Conservation (phyloP, 2,113 vertebrate species). For the Rhagologus leucostigma region DNA sequence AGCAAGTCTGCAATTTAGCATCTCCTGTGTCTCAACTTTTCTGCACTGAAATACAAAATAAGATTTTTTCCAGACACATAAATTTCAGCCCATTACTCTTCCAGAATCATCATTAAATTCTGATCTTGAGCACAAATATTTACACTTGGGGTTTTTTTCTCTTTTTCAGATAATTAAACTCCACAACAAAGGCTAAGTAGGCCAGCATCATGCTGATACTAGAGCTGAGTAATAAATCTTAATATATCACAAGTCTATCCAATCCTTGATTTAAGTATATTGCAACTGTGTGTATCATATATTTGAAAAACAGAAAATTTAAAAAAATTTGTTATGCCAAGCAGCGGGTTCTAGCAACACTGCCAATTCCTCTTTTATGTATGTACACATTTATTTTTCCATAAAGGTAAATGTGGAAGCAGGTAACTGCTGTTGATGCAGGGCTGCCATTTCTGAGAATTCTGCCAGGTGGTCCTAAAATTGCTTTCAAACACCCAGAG, state of each 20-base stretch:
- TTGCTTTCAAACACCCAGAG: background rate
- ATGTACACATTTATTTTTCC: background rate
- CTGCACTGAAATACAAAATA: background rate
- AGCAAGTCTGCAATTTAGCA: background rate
- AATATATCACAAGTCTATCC: background rate
- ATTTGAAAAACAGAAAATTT: background rate
- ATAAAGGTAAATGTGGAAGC: background rate
- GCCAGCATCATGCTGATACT: background rate
- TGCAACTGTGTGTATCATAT: background rate
- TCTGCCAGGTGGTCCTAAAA: background rate
- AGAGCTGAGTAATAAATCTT: background rate
- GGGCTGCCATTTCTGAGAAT: background rate
- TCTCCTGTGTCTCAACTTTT: background rate
- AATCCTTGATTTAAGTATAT: background rate
- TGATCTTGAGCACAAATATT: background rate
- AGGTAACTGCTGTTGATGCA: background rate
- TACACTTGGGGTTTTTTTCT: accelerated
- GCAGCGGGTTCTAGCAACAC: background rate
- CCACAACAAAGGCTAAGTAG: background rate
- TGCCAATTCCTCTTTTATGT: background rate
- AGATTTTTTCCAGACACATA: background rate
- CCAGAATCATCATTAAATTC: background rate
- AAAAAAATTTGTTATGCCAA: background rate
- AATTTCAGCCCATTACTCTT: background rate
- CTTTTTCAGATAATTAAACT: background rate